A percentile compares a stretch with the other conserved stretches of the same genome.
These are phyloP conservation scores for Leptodactylus fuscus DNA, from an alignment of 2,113 vertebrate genomes.

Conservation along the genomic window DNA sequence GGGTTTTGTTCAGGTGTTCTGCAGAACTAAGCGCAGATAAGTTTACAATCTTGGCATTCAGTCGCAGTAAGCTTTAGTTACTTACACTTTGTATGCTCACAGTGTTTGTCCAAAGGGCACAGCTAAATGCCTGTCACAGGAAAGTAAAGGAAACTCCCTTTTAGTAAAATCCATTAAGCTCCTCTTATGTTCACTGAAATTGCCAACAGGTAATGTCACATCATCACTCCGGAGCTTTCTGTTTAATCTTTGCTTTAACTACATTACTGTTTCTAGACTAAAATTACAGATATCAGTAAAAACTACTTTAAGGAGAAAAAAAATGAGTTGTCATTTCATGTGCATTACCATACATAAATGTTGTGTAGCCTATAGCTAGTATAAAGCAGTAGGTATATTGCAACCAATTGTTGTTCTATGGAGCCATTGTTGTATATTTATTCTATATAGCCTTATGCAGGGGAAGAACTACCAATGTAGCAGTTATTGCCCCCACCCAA, in stretches of 20 bases:
- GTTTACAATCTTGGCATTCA: conserved; percentile 44
- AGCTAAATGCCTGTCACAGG: conserved; percentile 45
- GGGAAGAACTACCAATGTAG: too few species aligned
- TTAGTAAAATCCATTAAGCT: conserved; percentile 29
- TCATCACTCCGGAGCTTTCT: background rate
- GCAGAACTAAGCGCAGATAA: background rate
- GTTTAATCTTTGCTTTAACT: background rate
- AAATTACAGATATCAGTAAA: background rate
- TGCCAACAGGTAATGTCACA: background rate
- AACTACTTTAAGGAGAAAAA: background rate
- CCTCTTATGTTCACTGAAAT: background rate
- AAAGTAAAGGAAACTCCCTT: conserved; percentile 46
- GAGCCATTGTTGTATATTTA: background rate
- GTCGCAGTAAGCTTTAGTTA: conserved; percentile 31
- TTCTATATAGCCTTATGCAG: background rate
- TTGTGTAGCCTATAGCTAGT: background rate
- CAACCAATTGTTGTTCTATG: too few species aligned
- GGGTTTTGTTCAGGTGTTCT: conserved; percentile 3
- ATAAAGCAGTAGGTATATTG: too few species aligned
- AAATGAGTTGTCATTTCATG: background rate
- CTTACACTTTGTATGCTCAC: conserved; percentile 41
- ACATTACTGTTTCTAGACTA: background rate
- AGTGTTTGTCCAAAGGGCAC: conserved; percentile 55
- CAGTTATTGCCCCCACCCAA: too few species aligned
- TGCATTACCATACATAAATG: background rate